phyloP scores from a whole-genome alignment of 2,113 vertebrate species.

The Cinclus mexicanus region DNA sequence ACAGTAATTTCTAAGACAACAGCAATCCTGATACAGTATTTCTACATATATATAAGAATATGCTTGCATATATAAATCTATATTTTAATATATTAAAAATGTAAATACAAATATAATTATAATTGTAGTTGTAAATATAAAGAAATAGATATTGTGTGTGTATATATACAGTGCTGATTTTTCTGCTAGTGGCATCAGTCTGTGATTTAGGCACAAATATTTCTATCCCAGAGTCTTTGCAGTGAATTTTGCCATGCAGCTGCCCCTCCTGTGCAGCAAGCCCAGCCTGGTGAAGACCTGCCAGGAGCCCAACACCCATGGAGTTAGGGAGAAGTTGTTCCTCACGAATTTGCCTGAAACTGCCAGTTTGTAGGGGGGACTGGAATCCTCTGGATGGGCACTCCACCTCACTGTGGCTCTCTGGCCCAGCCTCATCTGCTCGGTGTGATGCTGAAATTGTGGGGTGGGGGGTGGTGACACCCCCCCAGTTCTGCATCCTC shows the following conservation, averaged over 20 bases:
- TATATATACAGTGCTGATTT: neutral
- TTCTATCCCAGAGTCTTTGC: neutral
- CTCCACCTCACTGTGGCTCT: neutral
- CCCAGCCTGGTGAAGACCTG: neutral
- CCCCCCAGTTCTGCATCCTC: fast-evolving
- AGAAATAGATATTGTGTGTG: neutral
- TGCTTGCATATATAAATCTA: neutral
- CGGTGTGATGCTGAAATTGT: fast-evolving
- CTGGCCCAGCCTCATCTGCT: neutral
- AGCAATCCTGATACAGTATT: neutral
- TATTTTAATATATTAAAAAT: neutral
- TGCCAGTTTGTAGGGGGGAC: neutral
- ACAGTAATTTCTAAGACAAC: neutral
- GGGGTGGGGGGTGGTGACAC: neutral
- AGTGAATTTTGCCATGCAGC: neutral
- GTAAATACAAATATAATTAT: neutral
- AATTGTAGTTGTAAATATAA: neutral
- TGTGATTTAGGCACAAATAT: neutral
- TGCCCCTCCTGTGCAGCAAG: neutral
- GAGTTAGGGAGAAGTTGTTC: neutral
- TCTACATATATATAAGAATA: neutral
- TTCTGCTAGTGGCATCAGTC: neutral
- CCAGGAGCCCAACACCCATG: fast-evolving
- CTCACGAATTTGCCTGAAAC: neutral
- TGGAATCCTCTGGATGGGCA: neutral